These are phyloP conservation scores for Cephalopterus ornatus DNA, from an alignment of 2,113 vertebrate genomes.

Conservation along the genomic window DNA sequence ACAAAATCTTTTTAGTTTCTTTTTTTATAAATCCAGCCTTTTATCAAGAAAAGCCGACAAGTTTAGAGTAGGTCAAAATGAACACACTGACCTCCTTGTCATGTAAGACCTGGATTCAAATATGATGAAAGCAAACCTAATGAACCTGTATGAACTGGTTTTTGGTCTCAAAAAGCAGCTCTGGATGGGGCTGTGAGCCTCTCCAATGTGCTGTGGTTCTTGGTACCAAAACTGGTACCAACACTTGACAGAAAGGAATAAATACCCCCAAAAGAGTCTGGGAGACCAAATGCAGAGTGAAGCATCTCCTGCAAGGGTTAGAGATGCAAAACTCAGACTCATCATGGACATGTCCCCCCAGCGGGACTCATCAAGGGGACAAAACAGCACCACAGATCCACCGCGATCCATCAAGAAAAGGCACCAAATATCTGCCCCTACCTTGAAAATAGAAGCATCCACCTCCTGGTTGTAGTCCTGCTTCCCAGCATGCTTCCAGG, in stretches of 20 bases:
- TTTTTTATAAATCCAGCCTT: background rate
- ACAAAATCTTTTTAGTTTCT: background rate
- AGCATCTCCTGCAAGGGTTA: background rate
- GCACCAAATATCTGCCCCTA: background rate
- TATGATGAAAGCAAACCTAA: background rate
- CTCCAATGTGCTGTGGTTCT: background rate
- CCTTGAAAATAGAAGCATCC: slow-evolving; percentile 97
- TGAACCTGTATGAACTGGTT: background rate
- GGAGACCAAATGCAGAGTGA: background rate
- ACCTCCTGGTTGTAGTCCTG: slow-evolving; percentile 98
- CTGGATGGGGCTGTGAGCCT: background rate
- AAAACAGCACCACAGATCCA: rapidly evolving
- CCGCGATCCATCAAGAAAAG: rapidly evolving
- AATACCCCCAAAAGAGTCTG: background rate
- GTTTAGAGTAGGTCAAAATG: background rate
- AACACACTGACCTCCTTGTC: background rate
- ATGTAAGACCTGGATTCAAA: background rate
- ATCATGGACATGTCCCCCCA: rapidly evolving
- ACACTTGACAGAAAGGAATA: background rate
- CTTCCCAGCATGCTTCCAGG: slow-evolving; percentile 97
- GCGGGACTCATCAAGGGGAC: background rate
- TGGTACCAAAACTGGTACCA: background rate
- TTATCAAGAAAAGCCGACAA: background rate
- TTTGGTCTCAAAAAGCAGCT: background rate
- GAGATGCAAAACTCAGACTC: background rate